These are phyloP conservation scores for Amphipyra berbera DNA, from an alignment of 2,888 invertebrate species.

Conservation along the genomic window DNA sequence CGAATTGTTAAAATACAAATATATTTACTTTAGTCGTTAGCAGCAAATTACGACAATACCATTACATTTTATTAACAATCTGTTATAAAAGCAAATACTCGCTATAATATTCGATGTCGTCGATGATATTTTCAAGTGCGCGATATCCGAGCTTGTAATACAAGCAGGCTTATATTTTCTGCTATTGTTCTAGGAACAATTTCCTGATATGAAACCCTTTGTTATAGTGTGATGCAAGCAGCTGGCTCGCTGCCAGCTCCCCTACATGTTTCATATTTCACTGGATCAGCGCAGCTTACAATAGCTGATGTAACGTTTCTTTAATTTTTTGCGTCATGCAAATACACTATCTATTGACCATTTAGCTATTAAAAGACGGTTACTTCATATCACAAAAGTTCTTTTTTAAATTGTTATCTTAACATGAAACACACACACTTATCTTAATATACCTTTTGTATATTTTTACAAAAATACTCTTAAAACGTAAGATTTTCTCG, in stretches of 20 bases:
- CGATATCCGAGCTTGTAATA: slow-evolving; percentile 64
- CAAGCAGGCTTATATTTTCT: slow-evolving; percentile 77
- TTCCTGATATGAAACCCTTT: slow-evolving; percentile 86
- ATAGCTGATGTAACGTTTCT: slow-evolving; percentile 73
- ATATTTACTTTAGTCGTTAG: no score
- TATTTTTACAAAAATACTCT: no score
- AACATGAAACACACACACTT: no score
- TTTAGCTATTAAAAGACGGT: slow-evolving; percentile 2
- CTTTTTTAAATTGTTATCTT: slow-evolving; percentile 7
- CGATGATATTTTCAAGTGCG: slow-evolving; percentile 63
- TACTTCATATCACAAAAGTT: background rate
- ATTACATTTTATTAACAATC: background rate
- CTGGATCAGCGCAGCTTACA: slow-evolving; percentile 82
- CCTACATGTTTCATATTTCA: slow-evolving; percentile 86
- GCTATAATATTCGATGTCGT: slow-evolving; percentile 46
- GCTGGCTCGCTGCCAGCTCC: slow-evolving; percentile 82
- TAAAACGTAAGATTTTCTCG: slow-evolving; percentile 1
- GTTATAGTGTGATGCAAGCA: slow-evolving; percentile 84
- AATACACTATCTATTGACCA: slow-evolving; percentile 28
- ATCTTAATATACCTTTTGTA: no score
- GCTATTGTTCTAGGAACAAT: slow-evolving; percentile 84
- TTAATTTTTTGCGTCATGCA: slow-evolving; percentile 57
- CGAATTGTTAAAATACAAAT: slow-evolving; percentile 8
- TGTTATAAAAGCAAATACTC: background rate
- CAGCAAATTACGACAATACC: background rate